Evolutionary conservation across 2,888 invertebrate genomes (phyloP), one percentile per base, ranked within the genome.

Genomic region (Molorchus minor): DNA sequence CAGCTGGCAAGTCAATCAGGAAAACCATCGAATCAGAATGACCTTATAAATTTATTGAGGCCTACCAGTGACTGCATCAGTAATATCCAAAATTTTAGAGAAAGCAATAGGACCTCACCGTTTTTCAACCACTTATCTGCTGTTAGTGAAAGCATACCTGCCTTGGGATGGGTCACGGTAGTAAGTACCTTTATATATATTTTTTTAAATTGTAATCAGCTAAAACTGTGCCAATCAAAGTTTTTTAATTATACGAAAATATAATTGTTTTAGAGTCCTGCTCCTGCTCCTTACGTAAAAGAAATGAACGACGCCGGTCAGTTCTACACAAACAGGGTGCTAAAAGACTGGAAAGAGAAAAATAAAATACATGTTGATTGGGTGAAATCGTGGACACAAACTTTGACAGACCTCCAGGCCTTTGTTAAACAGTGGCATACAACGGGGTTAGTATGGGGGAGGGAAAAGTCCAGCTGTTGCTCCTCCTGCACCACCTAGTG

Each of bases 281-380:
- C 96, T 0, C 98, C 98, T 0, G 93, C 91, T 1, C 98, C 98
- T 0, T 94, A 93, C 78, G 90, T 99, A 15, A 98, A 98, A 82
- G 98, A 99, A 82, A 96, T 97, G 95, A 91, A 92, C 72, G 98
- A 99, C 79, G 94, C 98, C 7, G 96, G 97, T 1, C 66, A 67
- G 83, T 99, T 98, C 82, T 99, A 96, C 82, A 92, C 95, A 58
- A 98, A 99, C 84, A 88, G 98, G 65, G 97, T 99, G 36, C 84
- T 98, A 57, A 98, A 96, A 81, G 98, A 98, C 67, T 96, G 92
- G 92, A 98, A 97, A 81, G 96, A 96, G 78, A 96, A 94, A 81
- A 88, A 96, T 79, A 87, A 89, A 81, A 88, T 82, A 59, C 98
- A 99, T 77, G 93, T 92, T 15, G 94, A 96, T 68, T 98, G 98